Evolutionary conservation across 2,888 invertebrate species (phyloP).

Genomic region (Epinotia brunnichana): DNA sequence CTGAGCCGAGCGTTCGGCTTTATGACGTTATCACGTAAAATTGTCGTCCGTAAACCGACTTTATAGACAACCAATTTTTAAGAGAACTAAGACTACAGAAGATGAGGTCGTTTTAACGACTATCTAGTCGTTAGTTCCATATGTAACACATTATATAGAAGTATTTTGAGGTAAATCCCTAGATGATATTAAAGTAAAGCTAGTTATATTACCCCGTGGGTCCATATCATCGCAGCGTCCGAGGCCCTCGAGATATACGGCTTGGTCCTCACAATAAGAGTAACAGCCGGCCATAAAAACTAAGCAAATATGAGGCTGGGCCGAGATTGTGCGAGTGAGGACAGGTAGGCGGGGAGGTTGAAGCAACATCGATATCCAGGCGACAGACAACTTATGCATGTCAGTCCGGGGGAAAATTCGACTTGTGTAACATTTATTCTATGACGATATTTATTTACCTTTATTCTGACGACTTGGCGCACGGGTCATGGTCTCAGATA

Average conservation of each 20-base stretch:
- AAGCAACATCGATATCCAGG: background rate
- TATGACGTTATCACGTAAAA: too few species aligned
- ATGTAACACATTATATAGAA: background rate
- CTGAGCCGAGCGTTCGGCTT: too few species aligned
- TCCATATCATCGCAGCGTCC: slow-evolving; percentile 19
- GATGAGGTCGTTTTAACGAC: background rate
- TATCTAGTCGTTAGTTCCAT: background rate
- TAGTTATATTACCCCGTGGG: slow-evolving; percentile 7
- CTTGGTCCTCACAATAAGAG: slow-evolving; percentile 33
- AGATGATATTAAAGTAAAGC: slow-evolving; percentile 6
- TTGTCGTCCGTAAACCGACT: too few species aligned
- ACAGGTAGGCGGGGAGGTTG: background rate
- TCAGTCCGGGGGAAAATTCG: background rate
- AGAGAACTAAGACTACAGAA: background rate
- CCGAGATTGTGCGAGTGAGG: slow-evolving; percentile 23
- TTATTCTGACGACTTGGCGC: too few species aligned
- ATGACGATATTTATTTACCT: too few species aligned
- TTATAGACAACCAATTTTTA: background rate
- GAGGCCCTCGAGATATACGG: slow-evolving; percentile 33
- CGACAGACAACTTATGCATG: background rate
- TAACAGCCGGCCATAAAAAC: slow-evolving; percentile 35
- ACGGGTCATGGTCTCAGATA: background rate
- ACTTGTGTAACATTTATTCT: background rate
- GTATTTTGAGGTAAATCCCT: background rate
- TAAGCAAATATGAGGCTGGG: slow-evolving; percentile 28